Evolutionary conservation across 92 coral and sea anemone genomes (phyloP), one percentile per base, ranked within the genome.

Genomic region (Virgularia gustaviana): DNA sequence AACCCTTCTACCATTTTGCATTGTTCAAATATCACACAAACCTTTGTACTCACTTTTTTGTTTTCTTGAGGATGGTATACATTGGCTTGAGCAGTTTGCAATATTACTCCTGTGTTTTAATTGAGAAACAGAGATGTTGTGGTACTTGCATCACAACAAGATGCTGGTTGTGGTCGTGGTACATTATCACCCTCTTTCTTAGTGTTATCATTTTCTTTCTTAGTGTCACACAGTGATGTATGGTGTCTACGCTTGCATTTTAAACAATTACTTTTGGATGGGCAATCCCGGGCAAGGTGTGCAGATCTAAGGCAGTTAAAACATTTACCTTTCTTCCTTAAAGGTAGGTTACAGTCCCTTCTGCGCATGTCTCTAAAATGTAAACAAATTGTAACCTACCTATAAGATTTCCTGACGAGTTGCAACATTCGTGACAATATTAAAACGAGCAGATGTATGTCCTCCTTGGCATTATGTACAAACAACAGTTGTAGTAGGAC

Each of bases 51-150:
- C 73, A 36, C 60, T 71, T 25, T 9, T 22, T 9, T 23, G 23
- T n/a, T 16, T 2, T 29, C 22, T 9, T 39, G 29, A 9, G 78
- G 70, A 24, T 41, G 56, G 33, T 52, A 23, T 19, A 72, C 68
- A 34, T 37, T 15, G 32, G 68, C 78, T 72, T 58, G 24, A 36
- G 78, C 70, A 20, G 79, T 73, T 57, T 73, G 71, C 51, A 73
- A 39, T 53, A 73, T 53, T 45, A 73, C 79, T 18, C 71, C 63
- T 11, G 38, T 61, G 37, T 61, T 39, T 6, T 37, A 38, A 35
- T 60, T 38, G 9, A 41, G 43, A 22, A 23, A 59, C 18, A 41
- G 9, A 9, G 9, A 29, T 10, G 45, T 63, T 10, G 7, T 8
- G 28, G 79, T 4, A 4, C 55, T 47, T 47, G 18, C 55, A 47